A percentile compares a stretch with the other conserved stretches of the same genome.
phyloP scores from a whole-genome alignment of 2,113 vertebrate genomes.

The Cryptomyrus ogoouensis region DNA sequence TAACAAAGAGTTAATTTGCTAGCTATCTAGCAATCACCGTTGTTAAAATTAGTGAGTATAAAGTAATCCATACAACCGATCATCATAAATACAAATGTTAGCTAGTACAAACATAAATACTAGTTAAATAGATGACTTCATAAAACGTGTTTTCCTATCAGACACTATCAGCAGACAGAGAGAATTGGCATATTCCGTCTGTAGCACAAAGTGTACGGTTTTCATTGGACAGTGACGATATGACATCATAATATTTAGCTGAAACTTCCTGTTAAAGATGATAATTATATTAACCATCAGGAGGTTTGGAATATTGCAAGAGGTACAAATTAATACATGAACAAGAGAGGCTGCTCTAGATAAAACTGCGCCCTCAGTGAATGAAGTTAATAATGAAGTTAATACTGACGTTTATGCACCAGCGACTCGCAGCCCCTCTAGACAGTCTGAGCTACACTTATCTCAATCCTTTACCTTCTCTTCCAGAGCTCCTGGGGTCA shows the following conservation, averaged over 20 bases:
- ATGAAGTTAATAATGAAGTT: neutral
- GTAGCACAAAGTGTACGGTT: neutral
- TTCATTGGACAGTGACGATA: neutral
- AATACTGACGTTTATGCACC: neutral
- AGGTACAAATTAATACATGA: neutral
- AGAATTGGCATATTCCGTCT: neutral
- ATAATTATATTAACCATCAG: neutral
- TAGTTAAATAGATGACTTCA: neutral
- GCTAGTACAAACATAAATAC: neutral
- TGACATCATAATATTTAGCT: neutral
- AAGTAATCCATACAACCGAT: neutral
- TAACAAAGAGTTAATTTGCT: neutral
- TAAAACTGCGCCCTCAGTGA: neutral
- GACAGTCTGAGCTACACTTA: neutral
- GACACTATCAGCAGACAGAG: neutral
- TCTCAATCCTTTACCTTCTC: neutral
- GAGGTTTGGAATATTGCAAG: neutral
- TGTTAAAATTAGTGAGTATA: neutral
- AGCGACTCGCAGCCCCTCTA: neutral
- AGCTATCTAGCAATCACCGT: neutral
- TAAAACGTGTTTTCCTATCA: neutral
- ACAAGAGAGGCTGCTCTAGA: neutral
- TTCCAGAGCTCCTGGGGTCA: conserved; percentile 70
- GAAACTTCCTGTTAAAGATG: neutral
- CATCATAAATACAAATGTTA: neutral